A percentile compares a stretch with the other conserved stretches of the same genome.
These are phyloP conservation scores for Strigamia transsilvanica DNA, from an alignment of 2,888 invertebrate genomes.

Conservation along the genomic window DNA sequence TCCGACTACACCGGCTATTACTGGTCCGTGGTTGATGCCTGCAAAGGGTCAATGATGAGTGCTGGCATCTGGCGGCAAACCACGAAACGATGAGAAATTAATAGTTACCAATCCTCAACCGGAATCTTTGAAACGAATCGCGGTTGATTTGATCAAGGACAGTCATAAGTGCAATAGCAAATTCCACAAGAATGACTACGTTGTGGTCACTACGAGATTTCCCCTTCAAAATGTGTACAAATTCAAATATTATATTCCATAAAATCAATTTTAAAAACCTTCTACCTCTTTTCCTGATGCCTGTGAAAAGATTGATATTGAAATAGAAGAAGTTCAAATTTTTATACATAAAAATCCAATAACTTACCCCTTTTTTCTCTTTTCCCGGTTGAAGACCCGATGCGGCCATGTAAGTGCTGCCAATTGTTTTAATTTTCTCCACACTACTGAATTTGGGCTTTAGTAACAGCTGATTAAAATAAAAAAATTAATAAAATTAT, in stretches of 20 bases:
- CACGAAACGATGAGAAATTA: neutral
- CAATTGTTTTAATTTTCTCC: constrained; percentile 98
- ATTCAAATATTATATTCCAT: neutral
- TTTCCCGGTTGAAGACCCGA: constrained; percentile 86
- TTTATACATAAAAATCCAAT: neutral
- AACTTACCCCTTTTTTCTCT: constrained; percentile 71
- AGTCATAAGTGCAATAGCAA: constrained; percentile 89
- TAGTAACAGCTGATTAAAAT: constrained; percentile 73
- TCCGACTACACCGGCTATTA: constrained; percentile 96
- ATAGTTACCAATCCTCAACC: constrained; percentile 86
- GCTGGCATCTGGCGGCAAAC: neutral
- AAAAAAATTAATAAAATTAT: neutral
- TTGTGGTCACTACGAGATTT: constrained; percentile 83
- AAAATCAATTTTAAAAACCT: neutral
- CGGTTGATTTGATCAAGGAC: constrained; percentile 93
- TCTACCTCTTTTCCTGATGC: neutral
- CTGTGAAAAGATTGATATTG: neutral
- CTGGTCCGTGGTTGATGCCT: constrained; percentile 89
- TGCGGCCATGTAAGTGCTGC: constrained; percentile 98
- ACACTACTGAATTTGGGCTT: constrained; percentile 95
- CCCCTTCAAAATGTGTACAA: constrained; percentile 68
- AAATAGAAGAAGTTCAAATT: neutral
- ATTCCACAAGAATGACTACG: constrained; percentile 89
- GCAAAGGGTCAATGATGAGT: neutral
- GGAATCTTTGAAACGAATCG: constrained; percentile 96